Conservation (phyloP, 2,888 invertebrate genomes). For the Sinotaia quadrata region DNA sequence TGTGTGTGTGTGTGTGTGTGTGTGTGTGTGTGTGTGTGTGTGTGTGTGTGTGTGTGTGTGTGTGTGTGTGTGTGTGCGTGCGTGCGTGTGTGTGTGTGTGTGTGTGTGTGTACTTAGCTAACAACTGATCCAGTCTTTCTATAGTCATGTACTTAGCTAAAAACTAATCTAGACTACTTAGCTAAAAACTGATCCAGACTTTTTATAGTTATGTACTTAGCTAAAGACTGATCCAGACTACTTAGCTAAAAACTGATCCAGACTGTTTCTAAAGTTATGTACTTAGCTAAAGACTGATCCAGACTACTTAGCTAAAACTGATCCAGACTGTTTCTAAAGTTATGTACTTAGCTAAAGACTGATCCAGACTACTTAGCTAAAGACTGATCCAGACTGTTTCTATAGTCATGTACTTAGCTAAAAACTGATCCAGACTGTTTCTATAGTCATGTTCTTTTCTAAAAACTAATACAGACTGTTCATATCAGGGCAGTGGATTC, state of each 20-base stretch:
- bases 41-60: not conserved
- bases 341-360: not conserved
- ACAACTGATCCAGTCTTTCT: too few relatives aligned
- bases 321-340: too few relatives aligned
- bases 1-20: slow-evolving; percentile 1
- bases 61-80: not conserved
- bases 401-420: not conserved
- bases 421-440: too few relatives aligned
- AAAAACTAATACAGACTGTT: not conserved
- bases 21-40: not conserved
- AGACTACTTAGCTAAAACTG: not conserved
- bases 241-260: not conserved
- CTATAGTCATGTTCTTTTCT: not conserved
- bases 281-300: not conserved
- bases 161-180: not conserved
- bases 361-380: not conserved
- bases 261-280: too few relatives aligned
- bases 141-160: not conserved
- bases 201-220: not conserved
- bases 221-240: not conserved
- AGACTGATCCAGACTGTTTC: too few relatives aligned
- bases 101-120: not conserved
- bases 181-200: not conserved
- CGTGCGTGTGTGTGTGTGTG: slow-evolving; percentile 1
- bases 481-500: too few relatives aligned